These are phyloP conservation scores for Poeciliopsis prolifica DNA, from an alignment of 2,113 vertebrate genomes.

Conservation along the genomic window DNA sequence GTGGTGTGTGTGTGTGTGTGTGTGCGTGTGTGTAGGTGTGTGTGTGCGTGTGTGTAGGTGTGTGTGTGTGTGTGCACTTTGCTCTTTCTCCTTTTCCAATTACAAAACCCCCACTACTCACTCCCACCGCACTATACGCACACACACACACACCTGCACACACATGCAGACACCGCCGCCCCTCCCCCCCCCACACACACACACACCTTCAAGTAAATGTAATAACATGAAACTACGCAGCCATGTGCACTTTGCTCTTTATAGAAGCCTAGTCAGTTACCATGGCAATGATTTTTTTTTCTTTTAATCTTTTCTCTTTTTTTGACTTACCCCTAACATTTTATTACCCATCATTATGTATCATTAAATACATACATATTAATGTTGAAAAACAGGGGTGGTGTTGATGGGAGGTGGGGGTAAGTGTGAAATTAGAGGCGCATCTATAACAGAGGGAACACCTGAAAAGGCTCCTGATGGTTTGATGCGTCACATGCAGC, in stretches of 20 bases:
- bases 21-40: constrained; percentile 54
- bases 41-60: constrained; percentile 61
- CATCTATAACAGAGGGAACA: constrained; percentile 72
- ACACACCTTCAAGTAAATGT: constrained; percentile 89
- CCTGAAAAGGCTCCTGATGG: constrained; percentile 72
- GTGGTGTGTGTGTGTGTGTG: constrained; percentile 33
- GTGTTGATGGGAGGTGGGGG: constrained; percentile 52
- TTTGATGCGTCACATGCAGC: constrained; percentile 72
- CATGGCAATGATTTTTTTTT: constrained; percentile 86
- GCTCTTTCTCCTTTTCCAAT: constrained; percentile 57
- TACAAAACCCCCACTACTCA: constrained; percentile 63
- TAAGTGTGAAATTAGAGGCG: constrained; percentile 61
- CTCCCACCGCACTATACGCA: constrained; percentile 49
- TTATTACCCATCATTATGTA: constrained; percentile 95
- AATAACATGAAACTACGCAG: constrained; percentile 89
- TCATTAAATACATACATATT: constrained; percentile 98
- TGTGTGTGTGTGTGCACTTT: constrained; percentile 3
- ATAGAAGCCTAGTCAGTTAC: constrained; percentile 88
- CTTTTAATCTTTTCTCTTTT: constrained; percentile 67
- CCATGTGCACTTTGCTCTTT: constrained; percentile 88
- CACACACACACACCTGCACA: constrained; percentile 13
- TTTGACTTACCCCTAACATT: constrained; percentile 88
- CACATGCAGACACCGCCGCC: not conserved
- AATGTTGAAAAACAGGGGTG: constrained; percentile 86
- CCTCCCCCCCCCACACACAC: constrained; percentile 37